phyloP scores from a whole-genome alignment of 1,140 invertebrate genomes.

The Branchinecta lynchi region DNA sequence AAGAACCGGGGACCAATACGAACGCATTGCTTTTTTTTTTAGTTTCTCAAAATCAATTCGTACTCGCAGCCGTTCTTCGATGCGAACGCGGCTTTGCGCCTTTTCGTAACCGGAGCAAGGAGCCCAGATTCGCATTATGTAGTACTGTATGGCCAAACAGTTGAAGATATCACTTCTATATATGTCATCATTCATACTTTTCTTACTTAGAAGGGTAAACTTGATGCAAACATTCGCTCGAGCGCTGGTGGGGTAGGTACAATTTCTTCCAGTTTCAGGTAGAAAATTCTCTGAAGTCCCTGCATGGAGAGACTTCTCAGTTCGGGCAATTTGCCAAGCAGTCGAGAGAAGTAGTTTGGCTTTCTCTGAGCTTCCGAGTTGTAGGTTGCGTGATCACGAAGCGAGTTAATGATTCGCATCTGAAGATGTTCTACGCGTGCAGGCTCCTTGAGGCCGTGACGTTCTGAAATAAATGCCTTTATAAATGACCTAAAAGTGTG shows the following conservation, averaged over 20 bases:
- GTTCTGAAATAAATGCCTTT: constrained; percentile 44
- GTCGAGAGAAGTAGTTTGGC: constrained; percentile 75
- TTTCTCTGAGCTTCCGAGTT: constrained; percentile 73
- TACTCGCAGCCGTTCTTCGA: too few species aligned
- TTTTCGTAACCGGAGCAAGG: too few species aligned
- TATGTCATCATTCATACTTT: not conserved
- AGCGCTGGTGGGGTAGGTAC: constrained; percentile 80
- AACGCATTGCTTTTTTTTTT: too few species aligned
- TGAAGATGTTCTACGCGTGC: constrained; percentile 81
- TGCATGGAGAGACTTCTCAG: constrained; percentile 76
- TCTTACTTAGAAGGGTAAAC: constrained; percentile 62
- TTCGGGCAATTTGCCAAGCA: constrained; percentile 78
- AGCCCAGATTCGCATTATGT: too few species aligned
- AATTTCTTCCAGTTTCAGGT: constrained; percentile 78
- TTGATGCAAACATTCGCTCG: constrained; percentile 85
- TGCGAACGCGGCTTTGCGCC: too few species aligned
- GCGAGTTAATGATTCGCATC: constrained; percentile 83
- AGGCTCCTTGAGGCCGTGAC: constrained; percentile 78
- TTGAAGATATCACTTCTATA: too few species aligned
- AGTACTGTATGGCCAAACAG: too few species aligned
- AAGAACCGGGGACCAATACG: too few species aligned
- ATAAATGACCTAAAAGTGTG: too few species aligned
- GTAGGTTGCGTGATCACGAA: constrained; percentile 86
- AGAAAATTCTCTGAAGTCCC: constrained; percentile 83
- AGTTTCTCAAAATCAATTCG: too few species aligned